Evolutionary conservation across 2,888 invertebrate species (phyloP).

Genomic region (Nemotelus pantherinus): DNA sequence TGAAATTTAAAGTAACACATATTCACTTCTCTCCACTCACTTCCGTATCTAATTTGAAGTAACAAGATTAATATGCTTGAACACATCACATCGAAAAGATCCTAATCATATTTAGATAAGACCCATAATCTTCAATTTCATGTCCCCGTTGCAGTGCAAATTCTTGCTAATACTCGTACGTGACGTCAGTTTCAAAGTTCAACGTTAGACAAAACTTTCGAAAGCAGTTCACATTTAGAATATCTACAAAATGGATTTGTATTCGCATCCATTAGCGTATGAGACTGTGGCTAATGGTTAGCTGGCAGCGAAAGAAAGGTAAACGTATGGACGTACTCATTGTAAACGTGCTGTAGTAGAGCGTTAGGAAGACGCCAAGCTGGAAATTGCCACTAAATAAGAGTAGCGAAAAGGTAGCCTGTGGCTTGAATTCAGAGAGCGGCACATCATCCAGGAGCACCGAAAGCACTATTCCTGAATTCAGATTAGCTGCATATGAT

Average conservation of each 20-base stretch:
- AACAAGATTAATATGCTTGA: too few relatives aligned
- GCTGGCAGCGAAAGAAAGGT: slow-evolving; percentile 14
- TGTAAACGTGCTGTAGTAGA: background rate
- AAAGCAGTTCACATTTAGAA: slow-evolving; percentile 22
- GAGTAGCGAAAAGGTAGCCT: slow-evolving; percentile 12
- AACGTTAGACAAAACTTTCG: background rate
- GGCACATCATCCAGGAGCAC: slow-evolving; percentile 8
- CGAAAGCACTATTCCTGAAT: slow-evolving; percentile 1
- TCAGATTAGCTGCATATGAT: slow-evolving; percentile 10
- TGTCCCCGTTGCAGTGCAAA: too few relatives aligned
- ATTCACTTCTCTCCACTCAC: too few relatives aligned
- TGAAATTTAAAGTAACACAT: too few relatives aligned
- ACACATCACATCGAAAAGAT: too few relatives aligned
- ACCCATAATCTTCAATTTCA: too few relatives aligned
- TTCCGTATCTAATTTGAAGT: too few relatives aligned
- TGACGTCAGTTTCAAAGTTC: too few relatives aligned
- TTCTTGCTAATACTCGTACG: too few relatives aligned
- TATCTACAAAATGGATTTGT: slow-evolving; percentile 1
- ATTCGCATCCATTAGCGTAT: slow-evolving; percentile 6
- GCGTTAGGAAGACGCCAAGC: slow-evolving; percentile 17
- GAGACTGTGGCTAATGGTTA: background rate
- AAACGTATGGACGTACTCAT: background rate
- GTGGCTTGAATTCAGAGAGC: background rate
- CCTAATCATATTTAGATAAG: too few relatives aligned
- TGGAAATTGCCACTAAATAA: slow-evolving; percentile 11